phyloP scores from a whole-genome alignment of 2,113 vertebrate genomes.

The Ardeotis arabs region DNA sequence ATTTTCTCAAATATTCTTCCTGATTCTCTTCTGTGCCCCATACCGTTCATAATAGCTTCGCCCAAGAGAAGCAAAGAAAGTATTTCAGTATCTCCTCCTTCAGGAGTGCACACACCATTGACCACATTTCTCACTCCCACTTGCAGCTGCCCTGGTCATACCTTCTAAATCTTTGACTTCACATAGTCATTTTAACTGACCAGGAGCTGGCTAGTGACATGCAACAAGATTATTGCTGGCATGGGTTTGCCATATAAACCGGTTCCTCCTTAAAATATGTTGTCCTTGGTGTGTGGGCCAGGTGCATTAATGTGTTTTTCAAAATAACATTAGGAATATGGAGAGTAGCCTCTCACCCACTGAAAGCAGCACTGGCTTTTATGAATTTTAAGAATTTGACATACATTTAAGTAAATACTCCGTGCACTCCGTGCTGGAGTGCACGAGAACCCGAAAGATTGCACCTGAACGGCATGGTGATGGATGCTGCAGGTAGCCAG shows the following conservation, averaged over 20 bases:
- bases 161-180: neutral
- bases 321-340: neutral
- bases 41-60: neutral
- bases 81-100: neutral
- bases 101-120: neutral
- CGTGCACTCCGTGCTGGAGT: neutral
- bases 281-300: neutral
- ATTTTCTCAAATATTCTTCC: neutral
- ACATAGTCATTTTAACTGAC: neutral
- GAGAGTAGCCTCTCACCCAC: neutral
- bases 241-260: neutral
- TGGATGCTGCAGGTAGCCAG: neutral
- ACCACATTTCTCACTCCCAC: neutral
- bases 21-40: neutral
- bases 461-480: accelerated
- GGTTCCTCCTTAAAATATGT: neutral
- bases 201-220: neutral
- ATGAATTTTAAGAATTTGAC: neutral
- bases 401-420: neutral
- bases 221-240: neutral
- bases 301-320: neutral
- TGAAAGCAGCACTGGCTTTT: neutral
- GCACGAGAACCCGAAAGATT: neutral
- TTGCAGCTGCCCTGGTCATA: neutral
- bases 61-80: neutral